Conservation (phyloP, 2,888 invertebrate species). For the Heteromurus nitidus region DNA sequence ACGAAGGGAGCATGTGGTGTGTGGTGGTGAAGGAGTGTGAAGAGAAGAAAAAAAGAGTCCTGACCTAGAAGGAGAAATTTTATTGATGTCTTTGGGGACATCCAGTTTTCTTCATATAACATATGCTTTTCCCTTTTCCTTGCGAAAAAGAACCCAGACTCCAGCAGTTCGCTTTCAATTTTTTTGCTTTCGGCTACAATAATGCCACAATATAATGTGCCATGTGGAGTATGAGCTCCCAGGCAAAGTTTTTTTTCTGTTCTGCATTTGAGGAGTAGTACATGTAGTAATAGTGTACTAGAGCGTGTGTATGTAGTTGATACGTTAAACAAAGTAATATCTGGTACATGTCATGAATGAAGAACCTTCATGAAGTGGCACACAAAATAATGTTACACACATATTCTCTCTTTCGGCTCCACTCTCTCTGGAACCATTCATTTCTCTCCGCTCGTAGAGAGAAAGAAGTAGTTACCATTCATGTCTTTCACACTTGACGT, state of each 20-base stretch:
- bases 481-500: constrained; percentile 30
- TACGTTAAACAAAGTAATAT: constrained; percentile 24
- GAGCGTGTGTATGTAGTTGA: not conserved
- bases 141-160: not conserved
- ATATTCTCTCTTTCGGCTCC: no score
- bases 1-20: no score
- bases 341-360: constrained; percentile 45
- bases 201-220: no score
- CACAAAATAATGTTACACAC: constrained; percentile 30
- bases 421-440: constrained; percentile 16
- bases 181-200: not conserved
- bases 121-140: not conserved
- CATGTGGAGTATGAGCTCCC: no score
- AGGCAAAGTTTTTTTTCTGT: not conserved
- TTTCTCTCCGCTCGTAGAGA: not conserved
- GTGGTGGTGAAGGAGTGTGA: not conserved
- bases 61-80: constrained; percentile 33
- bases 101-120: not conserved
- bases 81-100: constrained; percentile 33
- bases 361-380: constrained; percentile 22
- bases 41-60: not conserved
- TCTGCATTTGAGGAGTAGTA: not conserved
- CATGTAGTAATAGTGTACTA: not conserved
- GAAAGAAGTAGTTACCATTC: constrained; percentile 18
- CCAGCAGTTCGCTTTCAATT: not conserved